Evolutionary conservation across 2,888 invertebrate genomes (phyloP).

Genomic region (Zygogramma bicolorata): DNA sequence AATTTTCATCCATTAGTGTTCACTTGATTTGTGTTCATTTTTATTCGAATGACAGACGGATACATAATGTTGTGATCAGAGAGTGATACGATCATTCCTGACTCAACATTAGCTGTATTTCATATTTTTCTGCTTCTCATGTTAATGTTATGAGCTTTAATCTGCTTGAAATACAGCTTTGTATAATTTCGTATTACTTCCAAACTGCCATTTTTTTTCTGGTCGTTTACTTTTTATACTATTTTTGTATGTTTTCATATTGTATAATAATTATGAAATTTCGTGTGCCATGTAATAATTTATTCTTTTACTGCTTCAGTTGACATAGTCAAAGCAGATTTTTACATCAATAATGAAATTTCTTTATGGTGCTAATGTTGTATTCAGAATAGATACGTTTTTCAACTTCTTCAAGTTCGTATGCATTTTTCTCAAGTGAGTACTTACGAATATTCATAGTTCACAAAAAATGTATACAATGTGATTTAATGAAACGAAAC

Average conservation of each 20-base stretch:
- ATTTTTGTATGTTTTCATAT: slow-evolving; percentile 58
- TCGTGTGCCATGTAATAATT: slow-evolving; percentile 65
- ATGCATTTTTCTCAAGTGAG: slow-evolving; percentile 25
- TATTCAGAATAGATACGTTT: slow-evolving; percentile 33
- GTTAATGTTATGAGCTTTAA: slow-evolving; percentile 48
- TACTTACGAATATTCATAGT: slow-evolving; percentile 39
- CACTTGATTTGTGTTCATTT: slow-evolving; percentile 59
- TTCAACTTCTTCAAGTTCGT: slow-evolving; percentile 11
- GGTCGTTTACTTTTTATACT: slow-evolving; percentile 60
- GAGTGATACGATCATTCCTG: slow-evolving; percentile 32
- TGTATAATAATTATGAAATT: slow-evolving; percentile 59
- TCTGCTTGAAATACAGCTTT: slow-evolving; percentile 54
- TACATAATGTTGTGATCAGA: slow-evolving; percentile 42
- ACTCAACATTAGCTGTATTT: slow-evolving; percentile 49
- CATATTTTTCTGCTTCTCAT: slow-evolving; percentile 45
- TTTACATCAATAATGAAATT: slow-evolving; percentile 17
- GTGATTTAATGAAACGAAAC: slow-evolving; percentile 66
- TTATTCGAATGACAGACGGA: slow-evolving; percentile 18
- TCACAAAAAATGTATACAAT: slow-evolving; percentile 50
- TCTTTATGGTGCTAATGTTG: slow-evolving; percentile 59
- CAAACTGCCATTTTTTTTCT: slow-evolving; percentile 62
- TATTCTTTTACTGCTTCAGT: slow-evolving; percentile 41
- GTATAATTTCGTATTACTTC: slow-evolving; percentile 47
- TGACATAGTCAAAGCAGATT: slow-evolving; percentile 50
- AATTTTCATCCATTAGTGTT: slow-evolving; percentile 52